Conservation (phyloP, 1,140 invertebrate species). For the Drosophila sechellia region DNA sequence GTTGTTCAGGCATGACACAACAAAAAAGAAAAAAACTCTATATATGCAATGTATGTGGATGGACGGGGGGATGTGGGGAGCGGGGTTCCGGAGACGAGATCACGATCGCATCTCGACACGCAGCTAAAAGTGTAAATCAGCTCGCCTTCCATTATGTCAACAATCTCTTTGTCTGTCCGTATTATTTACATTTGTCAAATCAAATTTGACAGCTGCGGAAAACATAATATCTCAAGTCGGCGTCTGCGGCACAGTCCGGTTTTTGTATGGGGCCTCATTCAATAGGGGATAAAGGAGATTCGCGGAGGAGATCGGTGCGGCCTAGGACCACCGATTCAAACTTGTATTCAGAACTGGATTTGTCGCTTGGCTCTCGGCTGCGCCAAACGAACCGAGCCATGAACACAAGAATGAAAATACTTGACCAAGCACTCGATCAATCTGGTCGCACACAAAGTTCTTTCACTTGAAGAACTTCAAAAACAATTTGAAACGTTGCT, state of each 20-base stretch:
- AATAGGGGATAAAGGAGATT: too few species aligned
- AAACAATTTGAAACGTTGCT: too few species aligned
- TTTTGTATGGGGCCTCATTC: neutral
- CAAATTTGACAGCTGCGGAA: constrained; percentile 81
- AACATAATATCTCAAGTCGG: constrained; percentile 61
- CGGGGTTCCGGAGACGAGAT: neutral
- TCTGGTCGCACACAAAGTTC: neutral
- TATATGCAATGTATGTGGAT: neutral
- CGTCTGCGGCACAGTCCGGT: constrained; percentile 11
- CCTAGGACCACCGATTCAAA: constrained; percentile 23
- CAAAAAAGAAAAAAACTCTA: neutral
- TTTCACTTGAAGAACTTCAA: neutral
- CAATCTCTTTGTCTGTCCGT: constrained; percentile 32
- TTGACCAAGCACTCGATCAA: neutral
- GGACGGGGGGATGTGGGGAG: neutral
- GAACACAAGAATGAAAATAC: neutral
- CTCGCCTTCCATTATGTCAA: constrained; percentile 49
- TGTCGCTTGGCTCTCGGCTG: neutral
- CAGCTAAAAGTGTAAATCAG: constrained; percentile 51
- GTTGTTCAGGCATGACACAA: constrained; percentile 30
- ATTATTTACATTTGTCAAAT: constrained; percentile 83
- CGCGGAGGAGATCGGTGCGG: neutral
- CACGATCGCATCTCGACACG: constrained; percentile 41
- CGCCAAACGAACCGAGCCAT: neutral
- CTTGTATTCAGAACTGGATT: constrained; percentile 33